A percentile compares a stretch with the other conserved stretches of the same genome.
Evolutionary conservation across 2,113 vertebrate species (phyloP).

Genomic region (Anas platyrhynchos): DNA sequence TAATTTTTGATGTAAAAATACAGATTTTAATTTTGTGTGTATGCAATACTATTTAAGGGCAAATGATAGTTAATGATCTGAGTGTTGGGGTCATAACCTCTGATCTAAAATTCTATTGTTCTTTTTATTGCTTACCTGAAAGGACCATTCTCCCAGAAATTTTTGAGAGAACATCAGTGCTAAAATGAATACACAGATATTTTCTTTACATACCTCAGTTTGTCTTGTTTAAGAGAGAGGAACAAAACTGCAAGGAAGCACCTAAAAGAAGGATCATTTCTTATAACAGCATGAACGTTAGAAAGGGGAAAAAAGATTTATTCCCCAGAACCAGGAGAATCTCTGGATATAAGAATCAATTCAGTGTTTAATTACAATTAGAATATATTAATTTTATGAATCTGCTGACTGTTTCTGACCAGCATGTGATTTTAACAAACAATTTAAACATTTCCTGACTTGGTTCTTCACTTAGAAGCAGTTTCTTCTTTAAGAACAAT

Average conservation of each 20-base stretch:
- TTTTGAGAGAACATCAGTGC: background rate
- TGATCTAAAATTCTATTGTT: background rate
- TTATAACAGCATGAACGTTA: background rate
- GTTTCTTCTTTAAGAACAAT: background rate
- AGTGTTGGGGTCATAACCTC: background rate
- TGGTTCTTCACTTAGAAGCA: background rate
- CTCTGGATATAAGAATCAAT: background rate
- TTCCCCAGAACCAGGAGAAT: background rate
- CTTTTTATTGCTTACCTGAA: background rate
- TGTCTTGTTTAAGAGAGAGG: background rate
- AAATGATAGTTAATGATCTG: background rate
- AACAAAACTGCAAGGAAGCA: background rate
- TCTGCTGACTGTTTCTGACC: background rate
- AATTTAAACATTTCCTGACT: background rate
- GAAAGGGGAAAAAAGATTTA: background rate
- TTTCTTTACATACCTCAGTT: background rate
- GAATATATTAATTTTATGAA: background rate
- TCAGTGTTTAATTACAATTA: background rate
- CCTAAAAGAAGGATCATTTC: background rate
- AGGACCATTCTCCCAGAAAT: background rate
- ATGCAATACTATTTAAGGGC: background rate
- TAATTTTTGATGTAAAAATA: background rate
- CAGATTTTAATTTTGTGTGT: background rate
- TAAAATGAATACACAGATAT: background rate
- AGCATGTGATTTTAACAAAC: background rate